Evolutionary conservation across 2,888 invertebrate species (phyloP), one percentile per base, ranked within the genome.

Genomic region (Zaprionus obscuricornis): DNA sequence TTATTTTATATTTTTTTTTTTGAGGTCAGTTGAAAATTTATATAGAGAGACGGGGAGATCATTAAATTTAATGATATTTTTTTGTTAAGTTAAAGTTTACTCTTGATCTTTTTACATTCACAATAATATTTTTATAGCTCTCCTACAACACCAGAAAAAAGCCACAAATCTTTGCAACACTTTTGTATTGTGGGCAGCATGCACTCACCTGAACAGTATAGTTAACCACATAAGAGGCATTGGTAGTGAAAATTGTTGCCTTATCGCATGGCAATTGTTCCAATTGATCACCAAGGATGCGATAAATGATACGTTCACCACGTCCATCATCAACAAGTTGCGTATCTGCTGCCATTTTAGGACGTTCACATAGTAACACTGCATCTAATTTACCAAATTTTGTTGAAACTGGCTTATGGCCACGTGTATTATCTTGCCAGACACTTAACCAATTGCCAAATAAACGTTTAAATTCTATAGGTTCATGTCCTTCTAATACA

Each of bases 301-400:
- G 93, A 94, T 95, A 97, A 49, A 97, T 92, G 54, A 93, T 93
- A 27, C 94, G 92, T 20, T 93, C 93, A 1, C 97, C 98, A 0
- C 93, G 93, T 0, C 97, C 98, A 90, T 97, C 97, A 88, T 98
- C 98, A 14, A 97, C 94, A 74, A 98, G 92, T 88, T 97, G 96
- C 0, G 95, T 94, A 91, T 96, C 94, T 0, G 97, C 97, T 1
- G 98, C 97, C 74, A 97, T 92, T 88, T 93, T 93, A 0, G 96
- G 94, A 49, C 96, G 93, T 36, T 94, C 93, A 59, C 95, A 94
- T 82, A 98, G 93, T 39, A 95, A 95, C 54, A 94, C 91, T 0
- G 96, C 95, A 88, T 97, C 97, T 75, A 97, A 94, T 86, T 93
- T 94, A 0, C 95, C 93, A 43, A 96, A 92, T 8, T 93, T 90